Conservation (phyloP, 2,797 vertebrate species). For the Sebastolobus altivelis region DNA sequence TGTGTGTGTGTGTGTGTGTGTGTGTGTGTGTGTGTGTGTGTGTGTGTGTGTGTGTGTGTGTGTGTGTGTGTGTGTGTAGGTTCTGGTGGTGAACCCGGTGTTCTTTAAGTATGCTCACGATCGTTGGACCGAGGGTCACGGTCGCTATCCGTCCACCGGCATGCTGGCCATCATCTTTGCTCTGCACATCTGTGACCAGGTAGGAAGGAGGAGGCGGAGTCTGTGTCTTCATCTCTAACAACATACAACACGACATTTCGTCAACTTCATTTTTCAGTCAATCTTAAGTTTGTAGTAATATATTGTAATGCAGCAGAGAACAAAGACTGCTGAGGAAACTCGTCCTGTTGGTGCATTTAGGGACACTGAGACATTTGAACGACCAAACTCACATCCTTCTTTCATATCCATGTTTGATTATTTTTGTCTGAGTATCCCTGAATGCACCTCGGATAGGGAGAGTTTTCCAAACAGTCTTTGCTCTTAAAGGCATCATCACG, state of each 20-base stretch:
- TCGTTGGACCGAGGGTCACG: conserved; percentile 81
- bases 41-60: not conserved
- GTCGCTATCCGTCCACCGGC: conserved; percentile 87
- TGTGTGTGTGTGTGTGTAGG: conserved; percentile 59
- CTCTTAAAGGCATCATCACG: not conserved
- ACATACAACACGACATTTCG: not conserved
- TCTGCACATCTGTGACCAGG: conserved; percentile 87
- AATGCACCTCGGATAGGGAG: not conserved
- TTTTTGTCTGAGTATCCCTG: not conserved
- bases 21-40: conserved; percentile 2
- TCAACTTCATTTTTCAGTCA: not conserved
- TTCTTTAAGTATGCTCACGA: conserved; percentile 89
- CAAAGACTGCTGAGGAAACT: not conserved
- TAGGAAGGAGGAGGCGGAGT: conserved; percentile 47
- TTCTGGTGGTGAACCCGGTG: conserved; percentile 85
- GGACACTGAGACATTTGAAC: not conserved
- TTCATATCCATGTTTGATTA: not conserved
- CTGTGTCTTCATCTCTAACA: not conserved
- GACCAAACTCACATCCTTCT: not conserved
- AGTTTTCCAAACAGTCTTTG: not conserved
- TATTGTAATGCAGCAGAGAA: not conserved
- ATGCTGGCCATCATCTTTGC: conserved; percentile 88
- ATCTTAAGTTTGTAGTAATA: too few species aligned
- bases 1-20: too few species aligned
- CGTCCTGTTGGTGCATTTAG: not conserved